Conservation (phyloP, 2,888 invertebrate species). For the Linyphia triangularis region DNA sequence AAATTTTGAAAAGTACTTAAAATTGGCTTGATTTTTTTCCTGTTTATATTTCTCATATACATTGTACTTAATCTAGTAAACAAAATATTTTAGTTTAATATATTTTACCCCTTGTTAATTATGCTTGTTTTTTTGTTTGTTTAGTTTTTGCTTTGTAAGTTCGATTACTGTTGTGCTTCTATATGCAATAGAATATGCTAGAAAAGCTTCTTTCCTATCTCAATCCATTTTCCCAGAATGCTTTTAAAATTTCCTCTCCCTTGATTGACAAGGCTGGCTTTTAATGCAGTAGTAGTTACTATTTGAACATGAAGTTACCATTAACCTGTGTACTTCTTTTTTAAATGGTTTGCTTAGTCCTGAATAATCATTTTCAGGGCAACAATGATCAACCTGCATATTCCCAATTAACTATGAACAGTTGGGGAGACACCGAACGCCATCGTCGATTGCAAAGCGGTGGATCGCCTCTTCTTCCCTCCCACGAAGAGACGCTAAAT, state of each 20-base stretch:
- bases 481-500: conserved; percentile 62
- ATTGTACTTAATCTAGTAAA: background rate
- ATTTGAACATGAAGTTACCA: conserved; percentile 40
- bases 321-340: conserved; percentile 54
- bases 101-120: background rate
- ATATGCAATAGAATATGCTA: background rate
- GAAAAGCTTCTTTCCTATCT: background rate
- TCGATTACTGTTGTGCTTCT: conserved; percentile 34
- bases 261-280: conserved; percentile 60
- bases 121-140: conserved; percentile 8
- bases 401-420: conserved; percentile 53
- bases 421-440: conserved; percentile 39
- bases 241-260: conserved; percentile 17
- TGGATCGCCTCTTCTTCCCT: conserved; percentile 51
- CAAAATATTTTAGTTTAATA: no score
- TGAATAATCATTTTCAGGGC: conserved; percentile 71
- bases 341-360: conserved; percentile 66
- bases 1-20: background rate
- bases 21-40: background rate
- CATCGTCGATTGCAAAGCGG: conserved; percentile 45
- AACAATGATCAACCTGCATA: conserved; percentile 25
- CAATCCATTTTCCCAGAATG: background rate
- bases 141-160: background rate
- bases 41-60: background rate
- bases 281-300: conserved; percentile 45